These are phyloP conservation scores for Hemicentrotus pulcherrimus DNA, from an alignment of 35 echinoderm and acorn worm genomes.

Conservation along the genomic window DNA sequence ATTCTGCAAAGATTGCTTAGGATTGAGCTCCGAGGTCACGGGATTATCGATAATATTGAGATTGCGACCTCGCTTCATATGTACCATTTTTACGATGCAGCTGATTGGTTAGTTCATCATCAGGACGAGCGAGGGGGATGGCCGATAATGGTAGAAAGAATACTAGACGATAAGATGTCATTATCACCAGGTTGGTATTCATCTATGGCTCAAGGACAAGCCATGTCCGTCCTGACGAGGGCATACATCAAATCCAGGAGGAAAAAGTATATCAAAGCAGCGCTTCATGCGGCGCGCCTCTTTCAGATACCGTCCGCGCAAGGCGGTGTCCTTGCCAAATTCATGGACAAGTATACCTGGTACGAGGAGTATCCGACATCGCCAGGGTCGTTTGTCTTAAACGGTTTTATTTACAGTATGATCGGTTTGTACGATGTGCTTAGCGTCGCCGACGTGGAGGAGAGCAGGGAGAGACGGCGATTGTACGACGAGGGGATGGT, in stretches of 20 bases:
- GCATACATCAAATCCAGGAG: conserved; percentile 68
- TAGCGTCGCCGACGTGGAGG: conserved; percentile 53
- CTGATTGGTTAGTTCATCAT: conserved; percentile 78
- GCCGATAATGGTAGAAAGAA: conserved; percentile 75
- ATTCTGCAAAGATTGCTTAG: conserved; percentile 58
- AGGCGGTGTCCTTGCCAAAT: conserved; percentile 78
- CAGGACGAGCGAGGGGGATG: conserved; percentile 85
- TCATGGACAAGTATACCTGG: conserved; percentile 86
- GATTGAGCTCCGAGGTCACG: conserved; percentile 71
- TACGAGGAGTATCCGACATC: conserved; percentile 97
- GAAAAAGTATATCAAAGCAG: conserved; percentile 65
- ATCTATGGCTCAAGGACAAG: conserved; percentile 91
- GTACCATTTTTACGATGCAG: conserved; percentile 82
- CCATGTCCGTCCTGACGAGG: conserved; percentile 77
- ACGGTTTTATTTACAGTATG: conserved; percentile 92
- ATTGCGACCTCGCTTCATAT: conserved; percentile 76
- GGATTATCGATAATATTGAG: conserved; percentile 76
- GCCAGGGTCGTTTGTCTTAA: conserved; percentile 84
- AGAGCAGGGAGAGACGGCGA: conserved; percentile 65
- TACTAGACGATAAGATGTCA: conserved; percentile 66
- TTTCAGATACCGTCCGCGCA: conserved; percentile 69
- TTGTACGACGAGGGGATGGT: conserved; percentile 75
- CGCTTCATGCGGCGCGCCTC: conserved; percentile 68
- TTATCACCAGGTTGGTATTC: conserved; percentile 86
- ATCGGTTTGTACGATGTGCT: conserved; percentile 89